Evolutionary conservation across 2,888 invertebrate species (phyloP), one percentile per base, ranked within the genome.

Genomic region (Ophion obscuratus): DNA sequence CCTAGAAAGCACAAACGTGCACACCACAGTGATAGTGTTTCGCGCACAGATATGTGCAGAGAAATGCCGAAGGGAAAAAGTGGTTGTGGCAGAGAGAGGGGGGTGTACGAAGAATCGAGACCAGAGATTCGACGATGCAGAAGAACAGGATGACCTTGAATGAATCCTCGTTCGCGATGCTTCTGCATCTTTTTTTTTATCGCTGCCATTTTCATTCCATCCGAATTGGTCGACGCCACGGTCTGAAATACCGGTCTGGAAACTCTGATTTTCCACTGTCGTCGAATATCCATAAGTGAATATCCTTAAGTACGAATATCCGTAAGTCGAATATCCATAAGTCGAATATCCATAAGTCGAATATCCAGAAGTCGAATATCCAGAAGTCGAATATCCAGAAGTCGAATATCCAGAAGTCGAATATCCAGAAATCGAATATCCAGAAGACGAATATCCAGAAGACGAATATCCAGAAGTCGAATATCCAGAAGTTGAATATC

Each of bases 91-190:
- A n/a, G 10, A 24, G 61, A 61, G 61, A 10, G 11, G 40, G n/a
- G 6, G 31, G 0, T 14, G 40, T 14, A 47, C 40, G 11, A 62
- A 70, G 67, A 47, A 78, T 64, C 24, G 59, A 79, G 67, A 70
- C 47, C 17, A 44, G 53, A 78, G 78, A 76, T 84, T 83, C 73
- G 79, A 66, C 74, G 86, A 86, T 82, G 83, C 85, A 82, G 86
- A 88, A 88, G 88, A 90, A 90, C 81, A 89, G 57, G 91, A 76
- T 89, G 91, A 89, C 91, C 91, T 91, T 91, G 90, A 89, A 88
- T 84, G 84, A 81, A 86, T 86, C 88, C 87, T 86, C 84, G 87
- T 88, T 24, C 17, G 77, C 76, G 47, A 57, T 66, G 57, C 70
- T 68, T 31, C 57, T 67, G 53, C 64, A 57, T 73, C 64, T 75